Evolutionary conservation across 2,797 vertebrate species (phyloP).

Genomic region (Scolopax rusticola): DNA sequence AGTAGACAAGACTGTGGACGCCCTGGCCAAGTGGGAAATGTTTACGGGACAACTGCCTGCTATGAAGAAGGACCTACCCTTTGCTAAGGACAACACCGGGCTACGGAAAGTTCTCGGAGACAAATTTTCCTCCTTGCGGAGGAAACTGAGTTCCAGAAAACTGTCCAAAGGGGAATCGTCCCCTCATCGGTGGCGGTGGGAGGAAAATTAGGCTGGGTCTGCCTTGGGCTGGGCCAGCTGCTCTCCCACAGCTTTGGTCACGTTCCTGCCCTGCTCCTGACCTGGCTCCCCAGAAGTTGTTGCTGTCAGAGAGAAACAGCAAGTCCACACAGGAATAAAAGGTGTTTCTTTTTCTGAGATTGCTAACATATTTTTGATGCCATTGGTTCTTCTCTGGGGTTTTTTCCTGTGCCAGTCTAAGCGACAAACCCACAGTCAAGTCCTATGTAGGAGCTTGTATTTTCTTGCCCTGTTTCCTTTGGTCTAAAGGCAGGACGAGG

Average conservation of each 20-base stretch:
- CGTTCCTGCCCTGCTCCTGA: background rate
- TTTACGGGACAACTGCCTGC: conserved; percentile 72
- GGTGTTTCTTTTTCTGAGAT: conserved; percentile 30
- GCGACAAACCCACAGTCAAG: background rate
- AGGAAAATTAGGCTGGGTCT: conserved; percentile 56
- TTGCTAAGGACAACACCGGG: conserved; percentile 42
- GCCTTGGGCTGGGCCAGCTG: background rate
- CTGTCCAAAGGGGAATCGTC: conserved; percentile 58
- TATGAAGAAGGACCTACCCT: conserved; percentile 57
- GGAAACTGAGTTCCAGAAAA: conserved; percentile 73
- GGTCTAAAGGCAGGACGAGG: background rate
- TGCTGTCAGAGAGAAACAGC: background rate
- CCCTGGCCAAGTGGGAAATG: conserved; percentile 75
- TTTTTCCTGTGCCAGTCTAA: background rate
- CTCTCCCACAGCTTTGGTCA: background rate
- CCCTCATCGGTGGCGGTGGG: conserved; percentile 50
- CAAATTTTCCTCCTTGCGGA: conserved; percentile 77
- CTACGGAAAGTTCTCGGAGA: conserved; percentile 74
- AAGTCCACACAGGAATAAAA: conserved; percentile 52
- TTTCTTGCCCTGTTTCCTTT: background rate
- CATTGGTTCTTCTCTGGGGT: background rate
- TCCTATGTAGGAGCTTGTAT: background rate
- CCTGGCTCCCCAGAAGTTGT: background rate
- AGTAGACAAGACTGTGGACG: conserved; percentile 70
- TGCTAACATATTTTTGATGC: background rate